phyloP scores from a whole-genome alignment of 1,140 invertebrate species.

The Tetragnatha versicolor region DNA sequence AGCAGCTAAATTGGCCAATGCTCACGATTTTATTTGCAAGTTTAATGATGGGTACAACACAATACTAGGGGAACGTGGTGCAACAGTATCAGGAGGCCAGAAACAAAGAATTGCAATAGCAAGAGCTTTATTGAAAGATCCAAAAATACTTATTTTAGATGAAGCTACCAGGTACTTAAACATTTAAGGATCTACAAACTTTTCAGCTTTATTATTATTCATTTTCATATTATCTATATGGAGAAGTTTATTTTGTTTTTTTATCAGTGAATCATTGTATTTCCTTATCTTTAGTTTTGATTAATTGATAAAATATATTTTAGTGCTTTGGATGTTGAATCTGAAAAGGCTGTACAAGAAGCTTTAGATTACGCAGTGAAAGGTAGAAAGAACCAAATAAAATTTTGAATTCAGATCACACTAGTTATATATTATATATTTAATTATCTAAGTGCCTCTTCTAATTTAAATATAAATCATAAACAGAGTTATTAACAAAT shows the following conservation, averaged over 20 bases:
- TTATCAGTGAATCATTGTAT: not conserved
- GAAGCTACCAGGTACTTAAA: constrained; percentile 82
- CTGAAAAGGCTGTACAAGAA: constrained; percentile 70
- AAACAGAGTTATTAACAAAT: not conserved
- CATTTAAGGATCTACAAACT: constrained; percentile 32
- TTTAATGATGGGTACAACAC: constrained; percentile 89
- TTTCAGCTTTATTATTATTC: not conserved
- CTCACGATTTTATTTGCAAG: constrained; percentile 83
- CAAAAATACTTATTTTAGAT: constrained; percentile 78
- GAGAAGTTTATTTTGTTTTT: not conserved
- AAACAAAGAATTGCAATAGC: constrained; percentile 92
- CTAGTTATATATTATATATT: no score
- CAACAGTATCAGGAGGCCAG: constrained; percentile 89
- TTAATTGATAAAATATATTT: constrained; percentile 24
- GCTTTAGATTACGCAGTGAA: constrained; percentile 72
- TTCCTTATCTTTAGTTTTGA: not conserved
- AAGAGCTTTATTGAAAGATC: constrained; percentile 85
- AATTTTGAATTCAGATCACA: no score
- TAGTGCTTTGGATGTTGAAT: constrained; percentile 60
- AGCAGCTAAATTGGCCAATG: constrained; percentile 88
- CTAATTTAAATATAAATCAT: not conserved
- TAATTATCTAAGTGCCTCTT: not conserved
- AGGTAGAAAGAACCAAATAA: constrained; percentile 10
- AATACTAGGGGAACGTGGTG: constrained; percentile 85
- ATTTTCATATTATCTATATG: not conserved